phyloP scores from a whole-genome alignment of 2,888 invertebrate genomes.

The Elaeidobius kamerunicus region DNA sequence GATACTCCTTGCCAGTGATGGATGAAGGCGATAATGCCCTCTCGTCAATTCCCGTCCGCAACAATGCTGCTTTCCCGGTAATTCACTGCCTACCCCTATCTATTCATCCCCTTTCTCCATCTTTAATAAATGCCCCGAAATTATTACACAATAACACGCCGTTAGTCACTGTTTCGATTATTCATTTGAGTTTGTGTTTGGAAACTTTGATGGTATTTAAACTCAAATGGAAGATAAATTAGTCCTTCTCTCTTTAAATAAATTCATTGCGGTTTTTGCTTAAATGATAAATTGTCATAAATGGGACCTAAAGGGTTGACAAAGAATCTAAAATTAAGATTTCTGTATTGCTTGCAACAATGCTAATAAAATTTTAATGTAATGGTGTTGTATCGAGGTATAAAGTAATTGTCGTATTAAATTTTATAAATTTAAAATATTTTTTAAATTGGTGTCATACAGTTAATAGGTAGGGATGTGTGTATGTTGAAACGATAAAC shows the following conservation, averaged over 20 bases:
- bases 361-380: no score
- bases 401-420: no score
- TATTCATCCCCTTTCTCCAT: constrained; percentile 44
- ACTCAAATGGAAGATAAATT: constrained; percentile 31
- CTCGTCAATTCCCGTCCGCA: constrained; percentile 55
- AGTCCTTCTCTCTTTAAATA: constrained; percentile 12
- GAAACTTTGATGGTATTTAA: constrained; percentile 31
- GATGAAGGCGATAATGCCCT: constrained; percentile 54
- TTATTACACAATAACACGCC: constrained; percentile 45
- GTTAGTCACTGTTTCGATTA: constrained; percentile 42
- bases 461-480: no score
- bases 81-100: constrained; percentile 50
- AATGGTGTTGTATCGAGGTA: no score
- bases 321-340: no score
- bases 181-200: constrained; percentile 32
- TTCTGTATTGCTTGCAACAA: no score
- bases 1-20: constrained; percentile 51
- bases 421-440: no score
- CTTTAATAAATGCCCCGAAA: constrained; percentile 46
- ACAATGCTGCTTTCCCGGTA: constrained; percentile 46
- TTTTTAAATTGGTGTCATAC: no score
- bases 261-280: constrained; percentile 8
- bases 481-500: no score
- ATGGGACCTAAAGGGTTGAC: no score
- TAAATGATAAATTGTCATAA: no score